Percentiles rank a stretch among this genome's conserved stretches.
Evolutionary conservation across 2,113 vertebrate genomes (phyloP).

Genomic region (Tragelaphus strepsiceros): DNA sequence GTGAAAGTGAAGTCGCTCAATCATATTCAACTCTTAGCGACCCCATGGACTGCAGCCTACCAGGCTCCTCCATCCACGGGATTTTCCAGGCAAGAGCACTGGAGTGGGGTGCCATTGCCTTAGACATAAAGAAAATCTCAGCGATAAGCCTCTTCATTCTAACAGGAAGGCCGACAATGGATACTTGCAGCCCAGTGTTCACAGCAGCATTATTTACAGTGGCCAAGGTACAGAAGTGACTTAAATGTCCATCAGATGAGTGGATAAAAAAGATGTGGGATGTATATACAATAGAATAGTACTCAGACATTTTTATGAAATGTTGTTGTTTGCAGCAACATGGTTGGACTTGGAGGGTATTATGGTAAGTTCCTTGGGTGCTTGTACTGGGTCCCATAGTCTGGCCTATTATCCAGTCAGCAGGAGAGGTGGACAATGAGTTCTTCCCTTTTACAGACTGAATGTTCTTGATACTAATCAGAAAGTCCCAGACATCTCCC

Average conservation of each 20-base stretch:
- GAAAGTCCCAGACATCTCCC: background rate
- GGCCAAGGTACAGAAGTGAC: background rate
- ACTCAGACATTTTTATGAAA: background rate
- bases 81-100: too few species aligned
- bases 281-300: background rate
- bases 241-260: background rate
- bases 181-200: background rate
- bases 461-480: background rate
- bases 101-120: too few species aligned
- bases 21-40: too few species aligned
- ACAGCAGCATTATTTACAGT: background rate
- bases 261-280: background rate
- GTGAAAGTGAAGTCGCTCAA: too few species aligned
- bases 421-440: background rate
- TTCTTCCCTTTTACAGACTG: background rate
- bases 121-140: background rate
- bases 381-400: background rate
- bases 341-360: background rate
- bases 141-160: background rate
- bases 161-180: background rate
- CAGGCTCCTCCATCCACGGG: too few species aligned
- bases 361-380: background rate
- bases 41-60: too few species aligned
- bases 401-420: background rate
- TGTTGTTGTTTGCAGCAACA: background rate